phyloP scores from a whole-genome alignment of 2,888 invertebrate genomes.

The Tricholauxania praeusta region DNA sequence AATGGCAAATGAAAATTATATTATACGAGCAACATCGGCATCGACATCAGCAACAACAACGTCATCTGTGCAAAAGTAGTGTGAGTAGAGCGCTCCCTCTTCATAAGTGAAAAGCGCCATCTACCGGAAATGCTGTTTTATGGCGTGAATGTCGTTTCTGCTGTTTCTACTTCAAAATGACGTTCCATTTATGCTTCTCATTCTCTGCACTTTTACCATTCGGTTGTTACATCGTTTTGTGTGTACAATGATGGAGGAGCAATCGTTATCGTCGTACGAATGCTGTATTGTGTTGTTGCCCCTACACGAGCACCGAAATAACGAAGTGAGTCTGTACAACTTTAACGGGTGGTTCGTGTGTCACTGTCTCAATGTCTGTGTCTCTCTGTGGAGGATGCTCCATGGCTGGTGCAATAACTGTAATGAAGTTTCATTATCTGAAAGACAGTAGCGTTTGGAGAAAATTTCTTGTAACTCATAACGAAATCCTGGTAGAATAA shows the following conservation, averaged over 20 bases:
- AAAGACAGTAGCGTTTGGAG: background rate
- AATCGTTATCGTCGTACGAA: background rate
- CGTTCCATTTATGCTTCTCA: background rate
- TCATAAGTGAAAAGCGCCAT: slow-evolving; percentile 7
- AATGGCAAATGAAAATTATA: slow-evolving; percentile 16
- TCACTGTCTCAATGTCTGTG: slow-evolving; percentile 1
- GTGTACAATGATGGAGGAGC: too few relatives aligned
- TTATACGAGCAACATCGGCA: slow-evolving; percentile 17
- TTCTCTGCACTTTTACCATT: slow-evolving; percentile 5
- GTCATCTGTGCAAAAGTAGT: slow-evolving; percentile 10
- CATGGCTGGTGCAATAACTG: background rate
- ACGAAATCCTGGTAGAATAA: too few relatives aligned
- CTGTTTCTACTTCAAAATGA: background rate
- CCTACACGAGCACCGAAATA: slow-evolving; percentile 1
- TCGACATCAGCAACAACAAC: background rate
- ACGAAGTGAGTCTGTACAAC: background rate
- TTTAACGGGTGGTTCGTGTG: slow-evolving; percentile 13
- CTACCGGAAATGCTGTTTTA: slow-evolving; percentile 34
- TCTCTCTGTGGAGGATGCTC: background rate
- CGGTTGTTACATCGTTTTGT: background rate
- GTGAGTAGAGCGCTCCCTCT: background rate
- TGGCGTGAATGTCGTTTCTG: slow-evolving; percentile 5
- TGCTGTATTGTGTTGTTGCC: slow-evolving; percentile 14
- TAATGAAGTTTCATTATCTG: slow-evolving; percentile 13
- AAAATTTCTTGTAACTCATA: too few relatives aligned